phyloP scores from a whole-genome alignment of 2,797 vertebrate species.

The Sebastes hubbsi region DNA sequence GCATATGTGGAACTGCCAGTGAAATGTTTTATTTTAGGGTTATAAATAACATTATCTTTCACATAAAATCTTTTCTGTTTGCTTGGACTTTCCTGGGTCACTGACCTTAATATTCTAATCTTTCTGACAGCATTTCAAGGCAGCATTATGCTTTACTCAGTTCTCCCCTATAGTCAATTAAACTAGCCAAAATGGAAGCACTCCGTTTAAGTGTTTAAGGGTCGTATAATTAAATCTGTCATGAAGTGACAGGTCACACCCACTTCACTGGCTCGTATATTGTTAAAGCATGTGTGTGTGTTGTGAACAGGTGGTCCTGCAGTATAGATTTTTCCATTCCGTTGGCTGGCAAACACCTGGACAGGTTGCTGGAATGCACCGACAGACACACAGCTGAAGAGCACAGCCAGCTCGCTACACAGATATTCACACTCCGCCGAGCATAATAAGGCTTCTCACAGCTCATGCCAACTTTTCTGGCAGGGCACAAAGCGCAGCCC shows the following conservation, averaged over 20 bases:
- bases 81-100: background rate
- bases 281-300: conserved; percentile 21
- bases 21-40: background rate
- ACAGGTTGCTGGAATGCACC: conserved; percentile 33
- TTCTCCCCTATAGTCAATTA: background rate
- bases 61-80: background rate
- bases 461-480: conserved; percentile 30
- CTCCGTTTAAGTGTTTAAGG: background rate
- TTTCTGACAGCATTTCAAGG: background rate
- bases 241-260: background rate
- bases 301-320: conserved; percentile 43
- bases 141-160: background rate
- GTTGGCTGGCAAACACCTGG: conserved; percentile 42
- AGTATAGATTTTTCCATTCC: conserved; percentile 16
- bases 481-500: background rate
- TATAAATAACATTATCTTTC: background rate
- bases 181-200: background rate
- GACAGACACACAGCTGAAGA: conserved; percentile 36
- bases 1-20: conserved; percentile 8
- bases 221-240: background rate
- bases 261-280: background rate
- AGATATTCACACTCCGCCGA: conserved; percentile 39
- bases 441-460: conserved; percentile 39
- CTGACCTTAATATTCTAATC: background rate
- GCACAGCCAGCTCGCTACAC: conserved; percentile 11